phyloP scores from a whole-genome alignment of 30 jellyfish, hydroid and myxozoan species.

The Aurelia sp. region DNA sequence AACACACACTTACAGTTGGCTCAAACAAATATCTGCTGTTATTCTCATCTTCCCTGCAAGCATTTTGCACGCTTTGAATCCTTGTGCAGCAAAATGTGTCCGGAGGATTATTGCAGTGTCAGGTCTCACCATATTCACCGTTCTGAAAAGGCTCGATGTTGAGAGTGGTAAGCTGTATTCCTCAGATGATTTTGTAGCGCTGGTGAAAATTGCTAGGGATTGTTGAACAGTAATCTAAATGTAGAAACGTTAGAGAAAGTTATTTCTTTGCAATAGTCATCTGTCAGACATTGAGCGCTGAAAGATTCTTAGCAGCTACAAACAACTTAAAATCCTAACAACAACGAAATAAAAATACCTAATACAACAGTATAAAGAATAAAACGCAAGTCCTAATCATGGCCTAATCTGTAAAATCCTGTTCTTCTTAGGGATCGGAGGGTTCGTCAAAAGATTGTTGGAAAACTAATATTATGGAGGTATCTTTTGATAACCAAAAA shows the following conservation, averaged over 20 bases:
- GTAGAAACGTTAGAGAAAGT: background rate
- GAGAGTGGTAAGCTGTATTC: constrained; percentile 22
- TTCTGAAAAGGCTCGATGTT: constrained; percentile 59
- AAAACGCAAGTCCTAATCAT: too few relatives aligned
- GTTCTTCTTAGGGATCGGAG: too few relatives aligned
- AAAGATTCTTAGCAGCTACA: too few relatives aligned
- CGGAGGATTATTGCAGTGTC: constrained; percentile 51
- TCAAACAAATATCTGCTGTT: constrained; percentile 56
- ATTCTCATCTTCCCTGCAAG: constrained; percentile 66
- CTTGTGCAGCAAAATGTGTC: constrained; percentile 85
- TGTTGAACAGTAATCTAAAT: constrained; percentile 47
- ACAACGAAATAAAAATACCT: too few relatives aligned
- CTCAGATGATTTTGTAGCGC: constrained; percentile 28
- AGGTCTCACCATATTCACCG: constrained; percentile 66
- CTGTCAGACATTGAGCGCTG: too few relatives aligned
- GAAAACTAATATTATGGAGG: too few relatives aligned
- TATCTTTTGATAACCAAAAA: too few relatives aligned
- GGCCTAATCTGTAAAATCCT: too few relatives aligned
- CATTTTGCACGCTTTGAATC: constrained; percentile 76
- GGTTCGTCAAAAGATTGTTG: too few relatives aligned
- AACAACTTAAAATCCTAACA: too few relatives aligned
- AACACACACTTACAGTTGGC: constrained; percentile 71
- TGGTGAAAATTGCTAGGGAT: constrained; percentile 50
- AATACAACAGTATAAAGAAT: too few relatives aligned
- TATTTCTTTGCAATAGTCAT: background rate